Conservation (phyloP, 2,888 invertebrate species). For the Melinaea marsaeus region DNA sequence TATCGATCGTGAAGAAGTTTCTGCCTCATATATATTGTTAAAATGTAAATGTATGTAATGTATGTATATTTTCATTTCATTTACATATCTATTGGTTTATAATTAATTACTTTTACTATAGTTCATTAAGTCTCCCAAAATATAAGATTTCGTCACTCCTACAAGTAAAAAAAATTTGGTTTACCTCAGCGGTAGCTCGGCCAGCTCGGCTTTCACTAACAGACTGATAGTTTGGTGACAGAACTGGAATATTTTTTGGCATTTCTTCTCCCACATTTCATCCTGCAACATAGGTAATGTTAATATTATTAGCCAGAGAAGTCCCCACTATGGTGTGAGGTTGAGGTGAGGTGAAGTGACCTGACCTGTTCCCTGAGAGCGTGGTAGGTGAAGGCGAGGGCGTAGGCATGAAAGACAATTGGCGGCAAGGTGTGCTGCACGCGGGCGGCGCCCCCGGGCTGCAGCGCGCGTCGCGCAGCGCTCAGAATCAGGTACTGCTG, state of each 20-base stretch:
- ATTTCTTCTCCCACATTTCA: conserved; percentile 98
- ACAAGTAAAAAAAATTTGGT: neutral
- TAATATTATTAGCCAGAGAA: neutral
- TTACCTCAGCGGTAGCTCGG: conserved; percentile 92
- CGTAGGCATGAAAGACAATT: conserved; percentile 94
- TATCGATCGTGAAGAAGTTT: too few species aligned
- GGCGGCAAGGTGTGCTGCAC: conserved; percentile 96
- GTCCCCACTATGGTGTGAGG: too few species aligned
- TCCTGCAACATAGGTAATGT: conserved; percentile 78
- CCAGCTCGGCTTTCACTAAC: conserved; percentile 95
- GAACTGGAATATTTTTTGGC: conserved; percentile 98
- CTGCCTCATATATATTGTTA: too few species aligned
- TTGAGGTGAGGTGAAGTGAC: neutral
- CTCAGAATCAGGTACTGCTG: conserved; percentile 94
- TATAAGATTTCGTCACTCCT: too few species aligned
- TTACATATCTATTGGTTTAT: too few species aligned
- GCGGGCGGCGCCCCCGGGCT: conserved; percentile 91
- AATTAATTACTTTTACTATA: too few species aligned
- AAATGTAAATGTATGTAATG: too few species aligned
- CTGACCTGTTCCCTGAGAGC: conserved; percentile 83
- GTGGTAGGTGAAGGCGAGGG: conserved; percentile 90
- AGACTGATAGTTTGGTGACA: conserved; percentile 97
- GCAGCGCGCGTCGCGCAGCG: conserved; percentile 91
- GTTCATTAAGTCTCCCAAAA: too few species aligned
- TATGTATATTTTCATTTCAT: too few species aligned